Conservation (phyloP, 1,140 invertebrate genomes). For the Euura lappo region DNA sequence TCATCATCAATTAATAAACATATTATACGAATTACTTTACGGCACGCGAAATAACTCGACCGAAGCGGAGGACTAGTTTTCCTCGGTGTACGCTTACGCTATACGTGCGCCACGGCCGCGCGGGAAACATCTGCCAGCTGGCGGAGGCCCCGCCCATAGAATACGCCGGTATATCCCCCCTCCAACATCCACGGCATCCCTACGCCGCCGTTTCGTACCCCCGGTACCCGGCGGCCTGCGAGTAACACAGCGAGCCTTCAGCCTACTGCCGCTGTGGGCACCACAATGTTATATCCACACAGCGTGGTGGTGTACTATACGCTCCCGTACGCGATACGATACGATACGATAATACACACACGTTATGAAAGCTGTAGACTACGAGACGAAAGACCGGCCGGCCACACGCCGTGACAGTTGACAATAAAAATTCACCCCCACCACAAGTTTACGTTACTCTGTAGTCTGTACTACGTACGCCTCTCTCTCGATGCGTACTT, state of each 20-base stretch:
- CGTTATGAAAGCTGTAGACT: neutral
- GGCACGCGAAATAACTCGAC: slow-evolving; percentile 16
- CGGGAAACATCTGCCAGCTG: slow-evolving; percentile 68
- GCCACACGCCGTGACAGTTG: slow-evolving; percentile 15
- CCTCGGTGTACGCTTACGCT: slow-evolving; percentile 55
- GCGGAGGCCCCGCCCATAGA: slow-evolving; percentile 57
- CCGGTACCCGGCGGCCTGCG: neutral
- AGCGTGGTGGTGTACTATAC: neutral
- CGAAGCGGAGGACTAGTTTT: slow-evolving; percentile 49
- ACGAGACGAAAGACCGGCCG: neutral
- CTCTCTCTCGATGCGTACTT: neutral
- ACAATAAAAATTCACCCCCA: slow-evolving; percentile 10
- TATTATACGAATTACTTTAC: neutral
- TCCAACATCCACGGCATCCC: neutral
- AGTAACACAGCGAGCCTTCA: neutral
- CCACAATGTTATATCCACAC: neutral
- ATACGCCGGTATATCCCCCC: slow-evolving; percentile 22
- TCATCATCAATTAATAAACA: neutral
- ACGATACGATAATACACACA: neutral
- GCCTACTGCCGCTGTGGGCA: neutral
- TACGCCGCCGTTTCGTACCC: neutral
- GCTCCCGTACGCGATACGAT: slow-evolving; percentile 4
- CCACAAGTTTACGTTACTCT: neutral
- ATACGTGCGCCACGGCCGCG: slow-evolving; percentile 49
- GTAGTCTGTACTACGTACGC: neutral